A percentile compares a stretch with the other conserved stretches of the same genome.
phyloP scores from a whole-genome alignment of 2,113 vertebrate genomes.

The Crypturellus undulatus region DNA sequence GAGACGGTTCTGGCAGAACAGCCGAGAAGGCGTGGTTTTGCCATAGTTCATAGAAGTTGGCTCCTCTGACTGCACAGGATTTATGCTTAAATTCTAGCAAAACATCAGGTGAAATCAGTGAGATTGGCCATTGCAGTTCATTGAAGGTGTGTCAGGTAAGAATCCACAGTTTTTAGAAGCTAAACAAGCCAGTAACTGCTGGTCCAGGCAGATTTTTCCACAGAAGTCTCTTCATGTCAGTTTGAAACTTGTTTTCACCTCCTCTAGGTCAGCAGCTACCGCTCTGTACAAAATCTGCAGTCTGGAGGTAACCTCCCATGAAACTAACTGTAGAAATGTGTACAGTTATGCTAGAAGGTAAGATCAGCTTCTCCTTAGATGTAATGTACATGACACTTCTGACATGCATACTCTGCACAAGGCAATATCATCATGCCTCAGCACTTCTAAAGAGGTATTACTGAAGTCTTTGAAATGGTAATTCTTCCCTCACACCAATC shows the following conservation, averaged over 20 bases:
- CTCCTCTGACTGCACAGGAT: not conserved
- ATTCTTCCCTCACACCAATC: not conserved
- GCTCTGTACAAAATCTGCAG: not conserved
- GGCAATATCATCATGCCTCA: fast-evolving
- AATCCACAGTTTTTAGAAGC: conserved; percentile 17
- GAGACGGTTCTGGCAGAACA: not conserved
- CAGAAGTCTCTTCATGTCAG: fast-evolving
- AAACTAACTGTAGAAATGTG: not conserved
- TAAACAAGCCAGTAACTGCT: not conserved
- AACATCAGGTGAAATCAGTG: conserved; percentile 13
- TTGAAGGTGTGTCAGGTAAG: conserved; percentile 55
- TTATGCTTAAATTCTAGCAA: conserved; percentile 7
- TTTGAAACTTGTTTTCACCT: not conserved
- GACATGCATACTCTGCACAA: not conserved
- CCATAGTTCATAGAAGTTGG: fast-evolving
- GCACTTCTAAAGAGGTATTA: not conserved
- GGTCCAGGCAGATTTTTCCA: not conserved
- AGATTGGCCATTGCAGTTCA: conserved; percentile 5
- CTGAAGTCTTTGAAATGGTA: not conserved
- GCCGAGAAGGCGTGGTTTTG: not conserved
- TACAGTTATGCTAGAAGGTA: not conserved
- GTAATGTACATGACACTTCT: not conserved
- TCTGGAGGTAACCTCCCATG: fast-evolving
- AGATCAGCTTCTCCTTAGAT: not conserved
- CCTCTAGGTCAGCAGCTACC: not conserved